These are phyloP conservation scores for Sigmodon hispidus DNA, from an alignment of 2,113 vertebrate species.

Conservation along the genomic window DNA sequence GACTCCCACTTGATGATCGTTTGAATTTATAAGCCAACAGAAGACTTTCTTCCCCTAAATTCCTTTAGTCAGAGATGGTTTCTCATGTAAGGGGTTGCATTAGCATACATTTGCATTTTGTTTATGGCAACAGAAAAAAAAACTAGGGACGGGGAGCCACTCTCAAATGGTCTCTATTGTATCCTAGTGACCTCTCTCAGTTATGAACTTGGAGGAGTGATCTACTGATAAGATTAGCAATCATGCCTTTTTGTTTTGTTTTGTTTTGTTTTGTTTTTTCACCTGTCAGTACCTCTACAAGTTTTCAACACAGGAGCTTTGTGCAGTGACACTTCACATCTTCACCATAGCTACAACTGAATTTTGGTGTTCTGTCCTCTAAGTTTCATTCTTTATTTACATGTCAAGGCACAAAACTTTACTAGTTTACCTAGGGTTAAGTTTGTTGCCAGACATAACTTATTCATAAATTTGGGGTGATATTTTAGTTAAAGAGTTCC, in stretches of 20 bases:
- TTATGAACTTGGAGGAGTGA: background rate
- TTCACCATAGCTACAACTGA: background rate
- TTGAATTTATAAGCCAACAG: background rate
- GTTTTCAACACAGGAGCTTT: background rate
- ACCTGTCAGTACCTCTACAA: background rate
- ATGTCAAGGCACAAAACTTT: background rate
- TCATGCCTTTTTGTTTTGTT: too few species aligned
- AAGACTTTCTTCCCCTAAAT: background rate
- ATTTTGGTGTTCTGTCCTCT: background rate
- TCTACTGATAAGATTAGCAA: background rate
- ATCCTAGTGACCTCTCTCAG: background rate
- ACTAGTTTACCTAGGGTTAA: constrained; percentile 38
- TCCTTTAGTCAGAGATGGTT: background rate
- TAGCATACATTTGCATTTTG: background rate
- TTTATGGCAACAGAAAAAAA: background rate
- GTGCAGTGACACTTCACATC: background rate
- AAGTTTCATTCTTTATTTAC: constrained; percentile 57
- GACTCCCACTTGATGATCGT: background rate
- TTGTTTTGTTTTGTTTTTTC: too few species aligned
- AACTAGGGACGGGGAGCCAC: background rate
- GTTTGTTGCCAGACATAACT: background rate
- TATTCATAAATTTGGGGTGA: constrained; percentile 16
- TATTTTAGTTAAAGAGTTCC: constrained; percentile 23
- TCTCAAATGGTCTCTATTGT: background rate
- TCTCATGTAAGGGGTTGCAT: background rate